phyloP scores from a whole-genome alignment of 2,888 invertebrate genomes.

The Lasioglossum figueresi region DNA sequence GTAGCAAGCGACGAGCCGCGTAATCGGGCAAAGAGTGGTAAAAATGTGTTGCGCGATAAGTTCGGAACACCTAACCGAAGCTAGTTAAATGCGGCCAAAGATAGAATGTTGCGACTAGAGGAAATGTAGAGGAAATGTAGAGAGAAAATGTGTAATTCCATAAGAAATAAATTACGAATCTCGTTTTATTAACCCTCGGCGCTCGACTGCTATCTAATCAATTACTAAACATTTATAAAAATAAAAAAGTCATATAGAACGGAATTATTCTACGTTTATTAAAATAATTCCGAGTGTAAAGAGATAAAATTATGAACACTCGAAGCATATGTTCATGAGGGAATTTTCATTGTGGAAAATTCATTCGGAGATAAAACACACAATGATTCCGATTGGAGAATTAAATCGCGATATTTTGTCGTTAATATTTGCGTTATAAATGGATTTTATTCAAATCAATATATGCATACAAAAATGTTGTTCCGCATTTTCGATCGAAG shows the following conservation, averaged over 20 bases:
- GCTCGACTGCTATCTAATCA: no score
- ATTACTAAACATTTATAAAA: no score
- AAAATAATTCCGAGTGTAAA: no score
- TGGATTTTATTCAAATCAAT: background rate
- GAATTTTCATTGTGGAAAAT: no score
- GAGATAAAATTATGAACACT: no score
- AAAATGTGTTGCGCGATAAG: background rate
- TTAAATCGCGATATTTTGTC: background rate
- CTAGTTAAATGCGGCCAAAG: background rate
- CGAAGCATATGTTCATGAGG: no score
- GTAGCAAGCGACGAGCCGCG: background rate
- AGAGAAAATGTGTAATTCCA: background rate
- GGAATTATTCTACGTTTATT: no score
- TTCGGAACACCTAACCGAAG: background rate
- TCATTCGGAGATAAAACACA: no score
- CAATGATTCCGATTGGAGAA: background rate
- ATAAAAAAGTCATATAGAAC: no score
- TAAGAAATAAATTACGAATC: no score
- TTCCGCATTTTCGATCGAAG: background rate
- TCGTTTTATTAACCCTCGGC: no score
- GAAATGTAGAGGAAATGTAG: background rate
- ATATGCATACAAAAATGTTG: background rate
- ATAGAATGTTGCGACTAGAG: background rate
- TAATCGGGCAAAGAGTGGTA: background rate
- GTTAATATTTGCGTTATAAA: background rate